Evolutionary conservation across 2,113 vertebrate genomes (phyloP), one percentile per base, ranked within the genome.

Genomic region (Platichthys flesus): DNA sequence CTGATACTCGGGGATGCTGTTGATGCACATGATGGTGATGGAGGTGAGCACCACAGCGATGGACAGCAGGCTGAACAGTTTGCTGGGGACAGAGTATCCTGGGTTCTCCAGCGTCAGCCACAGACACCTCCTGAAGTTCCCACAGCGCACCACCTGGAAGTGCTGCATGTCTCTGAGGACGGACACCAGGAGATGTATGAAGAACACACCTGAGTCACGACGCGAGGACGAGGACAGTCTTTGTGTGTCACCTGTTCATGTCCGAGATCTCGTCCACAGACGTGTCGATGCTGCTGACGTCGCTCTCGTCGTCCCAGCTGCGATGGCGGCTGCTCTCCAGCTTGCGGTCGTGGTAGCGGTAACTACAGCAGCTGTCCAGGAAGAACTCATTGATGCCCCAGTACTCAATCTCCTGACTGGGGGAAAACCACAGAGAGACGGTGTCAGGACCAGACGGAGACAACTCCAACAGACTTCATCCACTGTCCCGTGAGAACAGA

Each of bases 61-160:
- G 91, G 98, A 98, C 52, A 98, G 87, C 47, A 97, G 96, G 82
- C 97, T 99, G 93, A 99, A 99, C 73, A 99, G 94, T 82, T 98
- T 98, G 93, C 97, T 97, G 79, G 97, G 97, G 89, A 98, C 95
- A 82, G 98, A 99, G 93, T 98, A 99, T 23, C 97, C 97, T 0
- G 98, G 98, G 85, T 99, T 99, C 94, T 99, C 98, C 95, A 98
- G 95, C 45, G 97, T 98, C 81, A 99, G 92, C 98, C 98, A 99
- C 59, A 99, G 95, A 64, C 97, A 96, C 77, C 95, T 97, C 64
- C 95, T 95, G 81, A 94, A 15, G 15, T 94, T 96, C 21, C 98
- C 97, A 0, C 93, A 98, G 55, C 94, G 94, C 62, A 96, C 92
- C 0, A 94, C 92, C 67, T 95, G 94, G 55, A 99, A 98, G 63